These are phyloP conservation scores for Tetraneura akinire DNA, from an alignment of 1,140 invertebrate species.

Conservation along the genomic window DNA sequence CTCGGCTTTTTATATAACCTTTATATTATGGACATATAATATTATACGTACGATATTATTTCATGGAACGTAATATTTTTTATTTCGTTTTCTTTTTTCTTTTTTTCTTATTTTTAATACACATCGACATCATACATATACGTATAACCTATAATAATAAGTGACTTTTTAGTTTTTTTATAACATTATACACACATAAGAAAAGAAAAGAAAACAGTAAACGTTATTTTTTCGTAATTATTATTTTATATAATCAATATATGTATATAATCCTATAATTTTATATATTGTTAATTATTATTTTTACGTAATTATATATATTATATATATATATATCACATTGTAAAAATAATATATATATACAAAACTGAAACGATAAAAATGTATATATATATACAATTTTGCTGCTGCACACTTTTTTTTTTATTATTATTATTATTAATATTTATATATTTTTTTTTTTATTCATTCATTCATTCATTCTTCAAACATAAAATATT, in stretches of 20 bases:
- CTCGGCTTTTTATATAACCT: too few species aligned
- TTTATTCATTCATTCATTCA: too few species aligned
- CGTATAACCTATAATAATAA: slow-evolving; percentile 2
- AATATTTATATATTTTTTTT: too few species aligned
- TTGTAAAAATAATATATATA: slow-evolving; percentile 42
- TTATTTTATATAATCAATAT: slow-evolving; percentile 40
- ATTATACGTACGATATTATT: not conserved
- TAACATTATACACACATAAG: not conserved
- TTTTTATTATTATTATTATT: too few species aligned
- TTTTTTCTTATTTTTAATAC: too few species aligned
- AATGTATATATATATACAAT: slow-evolving; percentile 30
- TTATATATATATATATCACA: slow-evolving; percentile 40
- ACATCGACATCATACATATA: slow-evolving; percentile 13
- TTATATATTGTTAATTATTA: slow-evolving; percentile 48
- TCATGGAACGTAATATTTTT: slow-evolving; percentile 20
- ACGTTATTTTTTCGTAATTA: slow-evolving; percentile 35
- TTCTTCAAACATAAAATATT: too few species aligned
- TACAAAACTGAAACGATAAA: slow-evolving; percentile 27
- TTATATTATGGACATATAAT: too few species aligned
- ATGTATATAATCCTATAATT: slow-evolving; percentile 18
- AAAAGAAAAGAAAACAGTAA: slow-evolving; percentile 22
- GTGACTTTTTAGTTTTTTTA: slow-evolving; percentile 1
- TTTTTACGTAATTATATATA: slow-evolving; percentile 21
- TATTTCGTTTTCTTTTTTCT: too few species aligned
- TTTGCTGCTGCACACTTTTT: slow-evolving; percentile 1